Evolutionary conservation across 2,888 invertebrate genomes (phyloP).

Genomic region (Nephrotoma flavescens): DNA sequence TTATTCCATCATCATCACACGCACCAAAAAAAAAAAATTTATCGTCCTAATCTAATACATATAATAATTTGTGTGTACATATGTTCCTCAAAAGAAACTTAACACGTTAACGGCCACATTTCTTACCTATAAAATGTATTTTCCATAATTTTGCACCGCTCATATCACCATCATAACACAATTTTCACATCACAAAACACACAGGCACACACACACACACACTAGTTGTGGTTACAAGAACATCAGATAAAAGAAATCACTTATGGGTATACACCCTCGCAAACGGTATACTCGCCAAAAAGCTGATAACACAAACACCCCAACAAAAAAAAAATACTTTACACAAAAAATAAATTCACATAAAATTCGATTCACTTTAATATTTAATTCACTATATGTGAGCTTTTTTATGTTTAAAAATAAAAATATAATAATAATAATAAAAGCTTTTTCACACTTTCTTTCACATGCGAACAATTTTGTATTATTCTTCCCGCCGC

Average conservation of each 20-base stretch:
- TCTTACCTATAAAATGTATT: not conserved
- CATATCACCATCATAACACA: not conserved
- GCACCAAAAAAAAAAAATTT: not conserved
- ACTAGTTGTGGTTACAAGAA: not conserved
- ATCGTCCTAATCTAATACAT: not conserved
- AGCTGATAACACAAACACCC: not conserved
- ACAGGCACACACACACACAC: not conserved
- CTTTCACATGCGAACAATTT: not conserved
- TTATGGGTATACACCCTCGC: not conserved
- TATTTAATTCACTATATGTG: not conserved
- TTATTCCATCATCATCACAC: not conserved
- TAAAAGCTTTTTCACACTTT: not conserved
- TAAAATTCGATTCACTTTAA: not conserved
- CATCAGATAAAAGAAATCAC: not conserved
- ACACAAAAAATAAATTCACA: not conserved
- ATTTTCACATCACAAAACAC: not conserved
- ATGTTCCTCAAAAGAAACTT: not conserved
- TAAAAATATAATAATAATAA: not conserved
- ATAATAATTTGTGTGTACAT: not conserved
- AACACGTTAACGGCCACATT: not conserved
- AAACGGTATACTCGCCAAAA: not conserved
- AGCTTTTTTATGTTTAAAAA: not conserved
- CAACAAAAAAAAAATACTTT: not conserved
- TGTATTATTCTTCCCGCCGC: not conserved
- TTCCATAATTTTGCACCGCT: not conserved